These are phyloP conservation scores for Bombus superbus DNA, from an alignment of 1,140 invertebrate genomes.

Conservation along the genomic window DNA sequence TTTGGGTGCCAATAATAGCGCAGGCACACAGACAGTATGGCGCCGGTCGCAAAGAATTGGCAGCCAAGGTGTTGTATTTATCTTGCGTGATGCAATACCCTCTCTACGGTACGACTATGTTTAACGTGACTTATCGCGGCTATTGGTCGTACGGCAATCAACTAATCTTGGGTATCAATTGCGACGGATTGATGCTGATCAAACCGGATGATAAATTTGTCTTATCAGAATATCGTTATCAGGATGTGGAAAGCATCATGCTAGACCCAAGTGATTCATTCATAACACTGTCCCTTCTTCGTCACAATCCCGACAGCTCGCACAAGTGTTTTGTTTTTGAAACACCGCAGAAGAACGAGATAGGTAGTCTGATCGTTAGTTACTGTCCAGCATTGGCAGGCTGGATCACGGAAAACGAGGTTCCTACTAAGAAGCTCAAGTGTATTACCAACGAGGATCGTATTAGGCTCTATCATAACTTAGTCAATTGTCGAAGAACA, in stretches of 20 bases:
- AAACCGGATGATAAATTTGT: conserved; percentile 95
- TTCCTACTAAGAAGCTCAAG: conserved; percentile 86
- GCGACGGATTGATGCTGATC: conserved; percentile 94
- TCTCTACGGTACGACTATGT: conserved; percentile 96
- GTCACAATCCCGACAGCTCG: conserved; percentile 85
- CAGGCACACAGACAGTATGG: conserved; percentile 96
- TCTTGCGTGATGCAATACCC: conserved; percentile 99
- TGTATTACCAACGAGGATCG: conserved; percentile 93
- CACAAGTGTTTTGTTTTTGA: conserved; percentile 97
- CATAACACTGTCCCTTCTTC: conserved; percentile 90
- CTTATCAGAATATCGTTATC: conserved; percentile 93
- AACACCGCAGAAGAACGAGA: conserved; percentile 94
- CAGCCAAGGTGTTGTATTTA: conserved; percentile 96
- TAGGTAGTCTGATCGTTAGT: conserved; percentile 95
- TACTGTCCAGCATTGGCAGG: conserved; percentile 93
- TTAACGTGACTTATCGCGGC: conserved; percentile 94
- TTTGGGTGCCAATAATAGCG: conserved; percentile 93
- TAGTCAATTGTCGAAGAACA: conserved; percentile 89
- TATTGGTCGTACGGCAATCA: conserved; percentile 93
- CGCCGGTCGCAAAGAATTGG: conserved; percentile 93
- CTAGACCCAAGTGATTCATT: conserved; percentile 96
- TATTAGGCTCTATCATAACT: conserved; percentile 90
- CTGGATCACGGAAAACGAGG: conserved; percentile 93
- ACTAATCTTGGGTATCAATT: conserved; percentile 92
- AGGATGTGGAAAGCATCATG: conserved; percentile 94